These are phyloP conservation scores for Alethe castanea DNA, from an alignment of 2,113 vertebrate species.

Conservation along the genomic window DNA sequence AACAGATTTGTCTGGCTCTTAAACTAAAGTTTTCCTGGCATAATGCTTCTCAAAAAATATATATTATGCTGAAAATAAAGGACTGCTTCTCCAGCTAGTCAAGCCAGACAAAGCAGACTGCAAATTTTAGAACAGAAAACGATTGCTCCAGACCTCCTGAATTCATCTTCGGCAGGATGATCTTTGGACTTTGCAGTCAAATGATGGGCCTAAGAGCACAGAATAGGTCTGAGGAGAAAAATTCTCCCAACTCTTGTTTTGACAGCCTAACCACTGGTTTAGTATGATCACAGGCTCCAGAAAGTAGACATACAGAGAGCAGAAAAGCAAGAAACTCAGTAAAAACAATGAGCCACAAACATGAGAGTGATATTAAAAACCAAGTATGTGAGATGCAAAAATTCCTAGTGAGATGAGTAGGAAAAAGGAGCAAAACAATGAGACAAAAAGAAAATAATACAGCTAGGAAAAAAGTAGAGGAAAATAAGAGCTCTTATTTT, in stretches of 20 bases:
- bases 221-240: not conserved
- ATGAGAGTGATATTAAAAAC: not conserved
- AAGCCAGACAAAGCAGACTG: not conserved
- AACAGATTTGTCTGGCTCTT: not conserved
- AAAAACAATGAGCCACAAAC: not conserved
- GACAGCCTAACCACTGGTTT: not conserved
- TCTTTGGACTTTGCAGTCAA: not conserved
- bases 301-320: not conserved
- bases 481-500: constrained; percentile 15
- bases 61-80: not conserved
- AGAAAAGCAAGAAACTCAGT: not conserved
- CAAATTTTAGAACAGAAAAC: not conserved
- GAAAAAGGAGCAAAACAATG: not conserved
- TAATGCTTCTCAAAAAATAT: not conserved
- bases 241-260: not conserved
- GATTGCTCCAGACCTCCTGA: not conserved
- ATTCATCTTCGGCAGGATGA: not conserved
- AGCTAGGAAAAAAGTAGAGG: not conserved
- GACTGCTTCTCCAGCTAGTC: not conserved
- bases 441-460: not conserved
- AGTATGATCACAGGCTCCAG: not conserved
- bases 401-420: not conserved
- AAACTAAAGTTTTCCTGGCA: not conserved
- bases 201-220: not conserved
- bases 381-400: not conserved